phyloP scores from a whole-genome alignment of 2,797 vertebrate genomes.

The Cynopterus sphinx region DNA sequence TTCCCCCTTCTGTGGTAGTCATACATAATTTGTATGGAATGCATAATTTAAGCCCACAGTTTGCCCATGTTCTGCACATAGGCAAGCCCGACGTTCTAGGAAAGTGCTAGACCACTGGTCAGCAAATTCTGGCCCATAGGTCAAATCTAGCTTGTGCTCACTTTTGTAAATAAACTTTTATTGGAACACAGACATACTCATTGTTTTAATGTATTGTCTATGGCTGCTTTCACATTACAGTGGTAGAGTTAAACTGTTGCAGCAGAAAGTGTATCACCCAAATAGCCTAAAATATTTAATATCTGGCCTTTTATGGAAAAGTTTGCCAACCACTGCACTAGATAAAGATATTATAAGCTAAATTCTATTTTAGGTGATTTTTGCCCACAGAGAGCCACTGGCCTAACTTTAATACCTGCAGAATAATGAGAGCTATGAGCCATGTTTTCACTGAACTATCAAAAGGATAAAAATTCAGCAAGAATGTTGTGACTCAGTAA shows the following conservation, averaged over 20 bases:
- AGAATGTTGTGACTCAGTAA: not conserved
- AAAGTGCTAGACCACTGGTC: not conserved
- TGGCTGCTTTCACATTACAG: not conserved
- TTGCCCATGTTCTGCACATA: not conserved
- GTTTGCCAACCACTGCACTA: not conserved
- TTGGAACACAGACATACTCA: not conserved
- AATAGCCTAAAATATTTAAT: not conserved
- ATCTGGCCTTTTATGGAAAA: slow-evolving; percentile 16
- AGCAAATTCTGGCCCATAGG: not conserved
- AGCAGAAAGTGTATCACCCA: not conserved
- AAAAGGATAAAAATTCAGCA: slow-evolving; percentile 12
- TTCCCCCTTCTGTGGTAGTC: slow-evolving; percentile 5
- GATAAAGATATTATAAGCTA: slow-evolving; percentile 29
- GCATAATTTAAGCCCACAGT: not conserved
- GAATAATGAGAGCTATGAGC: not conserved
- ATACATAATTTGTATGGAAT: not conserved
- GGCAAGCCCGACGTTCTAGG: not conserved
- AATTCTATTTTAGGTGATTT: slow-evolving; percentile 22
- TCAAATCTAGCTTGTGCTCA: not conserved
- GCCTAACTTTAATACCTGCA: not conserved
- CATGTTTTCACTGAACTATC: not conserved
- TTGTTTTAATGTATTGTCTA: not conserved
- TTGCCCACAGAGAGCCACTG: not conserved
- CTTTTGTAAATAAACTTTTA: slow-evolving; percentile 55
- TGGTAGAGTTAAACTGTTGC: not conserved